Conservation (phyloP, 2,113 vertebrate genomes). For the Pica pica region DNA sequence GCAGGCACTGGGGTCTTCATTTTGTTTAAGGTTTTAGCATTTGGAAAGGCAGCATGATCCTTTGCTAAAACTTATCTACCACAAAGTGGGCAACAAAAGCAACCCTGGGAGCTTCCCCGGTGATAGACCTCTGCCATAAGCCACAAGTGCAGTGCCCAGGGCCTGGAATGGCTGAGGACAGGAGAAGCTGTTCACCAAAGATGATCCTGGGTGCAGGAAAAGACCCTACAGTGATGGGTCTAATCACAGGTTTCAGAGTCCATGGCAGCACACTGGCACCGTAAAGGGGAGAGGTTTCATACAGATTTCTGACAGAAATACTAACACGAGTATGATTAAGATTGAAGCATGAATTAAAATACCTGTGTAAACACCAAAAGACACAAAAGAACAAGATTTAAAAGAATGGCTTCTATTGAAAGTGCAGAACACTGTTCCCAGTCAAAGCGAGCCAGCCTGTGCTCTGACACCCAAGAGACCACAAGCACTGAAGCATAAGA, state of each 20-base stretch:
- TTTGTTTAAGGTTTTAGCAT: not conserved
- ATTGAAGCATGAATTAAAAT: not conserved
- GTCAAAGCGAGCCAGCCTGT: not conserved
- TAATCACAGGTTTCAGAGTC: not conserved
- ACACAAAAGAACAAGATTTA: not conserved
- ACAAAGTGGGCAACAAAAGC: not conserved
- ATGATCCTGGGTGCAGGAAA: not conserved
- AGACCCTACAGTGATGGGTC: not conserved
- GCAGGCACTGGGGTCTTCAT: not conserved
- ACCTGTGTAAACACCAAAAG: not conserved
- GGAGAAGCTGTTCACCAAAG: not conserved
- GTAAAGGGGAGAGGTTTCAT: not conserved
- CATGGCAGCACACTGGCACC: not conserved
- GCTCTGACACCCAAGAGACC: not conserved
- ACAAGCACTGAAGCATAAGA: not conserved
- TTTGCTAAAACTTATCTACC: not conserved
- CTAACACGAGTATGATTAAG: not conserved
- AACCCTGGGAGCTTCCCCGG: not conserved
- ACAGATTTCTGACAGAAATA: not conserved
- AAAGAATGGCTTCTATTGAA: not conserved
- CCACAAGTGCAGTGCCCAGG: not conserved
- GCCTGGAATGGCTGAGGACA: not conserved
- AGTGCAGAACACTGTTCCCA: not conserved
- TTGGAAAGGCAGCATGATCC: not conserved
- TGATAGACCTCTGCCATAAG: not conserved